Base-by-base conservation (phyloP, 2,888 invertebrate species). In the Andrena bicolor region DNA sequence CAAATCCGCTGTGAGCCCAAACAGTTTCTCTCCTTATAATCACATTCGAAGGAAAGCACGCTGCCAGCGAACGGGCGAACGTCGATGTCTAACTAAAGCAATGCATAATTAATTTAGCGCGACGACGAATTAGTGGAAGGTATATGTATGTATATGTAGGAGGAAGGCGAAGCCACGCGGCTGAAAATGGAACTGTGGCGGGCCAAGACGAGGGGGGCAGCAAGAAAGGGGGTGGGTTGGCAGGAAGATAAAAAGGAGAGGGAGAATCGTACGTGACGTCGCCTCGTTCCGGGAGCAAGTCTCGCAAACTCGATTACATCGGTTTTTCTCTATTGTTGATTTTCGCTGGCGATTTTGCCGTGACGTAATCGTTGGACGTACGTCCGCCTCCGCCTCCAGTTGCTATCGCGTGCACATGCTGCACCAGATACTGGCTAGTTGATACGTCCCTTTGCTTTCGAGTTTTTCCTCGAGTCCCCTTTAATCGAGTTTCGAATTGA, bases 301-400 rank as follows among this genome's bases (percentile, higher is more conserved):
- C 81, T 83, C 82, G 80, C 85, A 86, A 86, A 88, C 88, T 88
- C 88, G 74, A 88, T 88, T 88, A 88, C 85, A 86, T 76, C 76
- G 77, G 76, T 80, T 85, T 88, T 88, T 84, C 82, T 84, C 81
- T 83, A 74, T 80, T 84, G 86, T 85, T 86, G 89, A 89, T 90
- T 90, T 90, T 90, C 86, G 80, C 86, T 83, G 82, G 83, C 86
- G 82, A 88, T 88, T 87, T 84, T 88, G 82, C 83, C 80, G 64
- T 71, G 82, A 69, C 86, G 84, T 87, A 84, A 87, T 85, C 82
- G 82, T 75, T 70, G 83, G 77, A 63, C 79, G 76, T 84, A 69
- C 60, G 65, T 53, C 63, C 48, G n/a, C 23, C 49, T 26, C 74
- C 68, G 30, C 63, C 48, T n/a, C 30, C 49, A 32, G 63, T 80